Conservation (phyloP, 2,797 vertebrate species). For the Hybognathus amarus region DNA sequence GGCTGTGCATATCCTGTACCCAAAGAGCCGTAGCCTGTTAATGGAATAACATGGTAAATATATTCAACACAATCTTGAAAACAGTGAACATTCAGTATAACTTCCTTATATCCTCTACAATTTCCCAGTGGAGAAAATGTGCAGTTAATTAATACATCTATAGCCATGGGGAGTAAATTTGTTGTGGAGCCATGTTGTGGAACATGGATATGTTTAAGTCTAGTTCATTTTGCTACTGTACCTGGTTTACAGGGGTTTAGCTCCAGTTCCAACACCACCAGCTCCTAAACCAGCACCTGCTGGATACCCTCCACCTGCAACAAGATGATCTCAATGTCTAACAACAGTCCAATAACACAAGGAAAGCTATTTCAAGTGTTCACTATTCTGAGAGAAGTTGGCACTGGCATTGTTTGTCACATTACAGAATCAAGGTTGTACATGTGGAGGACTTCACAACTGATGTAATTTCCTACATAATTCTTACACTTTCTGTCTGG, state of each 20-base stretch:
- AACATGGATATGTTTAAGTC: neutral
- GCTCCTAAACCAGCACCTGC: constrained; percentile 59
- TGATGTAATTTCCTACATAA: constrained; percentile 69
- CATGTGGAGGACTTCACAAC: constrained; percentile 66
- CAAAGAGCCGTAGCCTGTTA: constrained; percentile 56
- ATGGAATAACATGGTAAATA: constrained; percentile 43
- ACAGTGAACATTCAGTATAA: neutral
- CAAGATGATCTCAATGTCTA: neutral
- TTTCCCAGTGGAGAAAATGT: neutral
- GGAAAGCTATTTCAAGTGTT: neutral
- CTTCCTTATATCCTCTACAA: neutral
- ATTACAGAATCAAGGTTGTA: constrained; percentile 41
- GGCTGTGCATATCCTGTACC: constrained; percentile 50
- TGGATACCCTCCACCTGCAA: constrained; percentile 65
- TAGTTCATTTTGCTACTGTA: constrained; percentile 32
- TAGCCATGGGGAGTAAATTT: neutral
- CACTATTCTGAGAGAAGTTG: neutral
- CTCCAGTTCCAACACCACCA: constrained; percentile 65
- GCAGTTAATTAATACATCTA: neutral
- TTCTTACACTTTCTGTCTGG: constrained; percentile 63
- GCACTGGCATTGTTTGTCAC: neutral
- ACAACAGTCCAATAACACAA: neutral
- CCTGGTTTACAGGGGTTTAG: constrained; percentile 79
- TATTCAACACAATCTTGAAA: neutral
- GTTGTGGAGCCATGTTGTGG: neutral